phyloP scores from a whole-genome alignment of 1,140 invertebrate genomes.

The Drosophila willistoni region DNA sequence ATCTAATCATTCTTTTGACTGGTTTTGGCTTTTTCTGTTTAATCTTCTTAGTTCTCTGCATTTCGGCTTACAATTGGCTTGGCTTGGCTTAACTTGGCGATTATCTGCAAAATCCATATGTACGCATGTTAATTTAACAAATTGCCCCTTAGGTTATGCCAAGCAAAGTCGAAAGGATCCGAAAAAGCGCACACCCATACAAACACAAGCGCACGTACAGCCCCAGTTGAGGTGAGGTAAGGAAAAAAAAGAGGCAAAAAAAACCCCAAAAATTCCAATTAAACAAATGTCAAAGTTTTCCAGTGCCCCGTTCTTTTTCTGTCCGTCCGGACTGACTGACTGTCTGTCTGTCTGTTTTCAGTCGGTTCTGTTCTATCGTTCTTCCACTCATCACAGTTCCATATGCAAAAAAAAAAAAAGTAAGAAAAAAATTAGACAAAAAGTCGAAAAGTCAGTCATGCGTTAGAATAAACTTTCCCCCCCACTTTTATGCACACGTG shows the following conservation, averaged over 20 bases:
- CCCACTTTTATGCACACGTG: conserved; percentile 4
- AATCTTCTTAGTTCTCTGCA: not conserved
- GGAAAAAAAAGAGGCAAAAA: not conserved
- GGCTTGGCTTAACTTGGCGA: not conserved
- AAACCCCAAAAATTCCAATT: conserved; percentile 66
- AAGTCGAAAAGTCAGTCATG: conserved; percentile 9
- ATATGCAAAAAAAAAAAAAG: conserved; percentile 6
- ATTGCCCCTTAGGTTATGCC: conserved; percentile 38
- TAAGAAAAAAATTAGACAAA: conserved; percentile 1
- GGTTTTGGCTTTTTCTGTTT: not conserved
- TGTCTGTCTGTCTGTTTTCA: conserved; percentile 12
- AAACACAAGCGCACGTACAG: not conserved
- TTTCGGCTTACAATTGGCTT: not conserved
- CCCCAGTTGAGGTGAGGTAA: too few relatives aligned
- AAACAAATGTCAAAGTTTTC: conserved; percentile 77
- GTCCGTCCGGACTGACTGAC: not conserved
- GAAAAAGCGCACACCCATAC: not conserved
- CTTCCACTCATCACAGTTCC: conserved; percentile 5
- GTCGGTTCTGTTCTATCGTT: not conserved
- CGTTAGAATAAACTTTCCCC: conserved; percentile 2
- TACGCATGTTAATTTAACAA: conserved; percentile 52
- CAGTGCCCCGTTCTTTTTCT: conserved; percentile 9
- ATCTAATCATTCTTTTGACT: not conserved
- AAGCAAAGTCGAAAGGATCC: not conserved
- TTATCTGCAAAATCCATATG: conserved; percentile 29